Evolutionary conservation across 2,797 vertebrate species (phyloP).

Genomic region (Kryptolebias ocellatus): DNA sequence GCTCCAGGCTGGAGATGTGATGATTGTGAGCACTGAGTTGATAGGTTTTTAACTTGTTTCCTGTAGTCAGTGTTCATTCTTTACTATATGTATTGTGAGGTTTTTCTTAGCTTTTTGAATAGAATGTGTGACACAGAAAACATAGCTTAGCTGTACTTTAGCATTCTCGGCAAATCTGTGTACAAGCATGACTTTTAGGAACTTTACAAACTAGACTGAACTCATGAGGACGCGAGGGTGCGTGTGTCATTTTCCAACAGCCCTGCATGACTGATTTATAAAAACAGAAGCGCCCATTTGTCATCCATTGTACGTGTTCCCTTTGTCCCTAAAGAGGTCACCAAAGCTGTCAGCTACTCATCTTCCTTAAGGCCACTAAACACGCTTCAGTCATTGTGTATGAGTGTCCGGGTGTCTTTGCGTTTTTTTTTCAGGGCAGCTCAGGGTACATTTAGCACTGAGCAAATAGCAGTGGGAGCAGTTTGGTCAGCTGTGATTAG

Average conservation of each 20-base stretch:
- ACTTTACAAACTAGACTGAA: conserved; percentile 15
- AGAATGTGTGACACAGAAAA: not conserved
- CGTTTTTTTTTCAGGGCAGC: conserved; percentile 40
- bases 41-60: not conserved
- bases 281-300: conserved; percentile 28
- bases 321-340: conserved; percentile 70
- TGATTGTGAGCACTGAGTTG: conserved; percentile 8
- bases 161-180: not conserved
- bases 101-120: not conserved
- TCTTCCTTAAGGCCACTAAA: conserved; percentile 69
- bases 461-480: conserved; percentile 74
- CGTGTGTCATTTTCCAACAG: conserved; percentile 22
- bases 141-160: not conserved
- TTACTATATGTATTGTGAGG: not conserved
- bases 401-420: conserved; percentile 41
- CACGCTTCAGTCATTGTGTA: conserved; percentile 52
- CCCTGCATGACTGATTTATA: conserved; percentile 25
- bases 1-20: conserved; percentile 5
- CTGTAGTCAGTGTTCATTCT: not conserved
- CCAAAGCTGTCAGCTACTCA: conserved; percentile 67
- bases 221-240: not conserved
- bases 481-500: conserved; percentile 83
- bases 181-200: conserved; percentile 4
- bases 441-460: conserved; percentile 56
- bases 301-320: conserved; percentile 50